A percentile compares a stretch with the other conserved stretches of the same genome.
Evolutionary conservation across 2,113 vertebrate species (phyloP).

Genomic region (Planiliza haematocheilus): DNA sequence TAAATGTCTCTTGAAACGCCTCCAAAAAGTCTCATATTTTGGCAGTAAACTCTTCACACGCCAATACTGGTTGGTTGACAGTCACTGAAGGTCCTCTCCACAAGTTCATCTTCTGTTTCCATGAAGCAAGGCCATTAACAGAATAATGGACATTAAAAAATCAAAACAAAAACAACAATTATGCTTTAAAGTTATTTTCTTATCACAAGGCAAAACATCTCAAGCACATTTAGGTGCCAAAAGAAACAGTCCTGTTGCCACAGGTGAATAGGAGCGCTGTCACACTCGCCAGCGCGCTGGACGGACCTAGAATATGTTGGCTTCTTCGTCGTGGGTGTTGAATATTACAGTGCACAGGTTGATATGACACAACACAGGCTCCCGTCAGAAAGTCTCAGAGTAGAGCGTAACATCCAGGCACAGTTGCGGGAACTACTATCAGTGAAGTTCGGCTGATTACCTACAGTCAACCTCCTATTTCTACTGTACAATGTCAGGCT

Average conservation of each 20-base stretch:
- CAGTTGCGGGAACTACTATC: constrained; percentile 67
- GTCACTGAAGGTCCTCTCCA: constrained; percentile 53
- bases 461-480: constrained; percentile 32
- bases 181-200: constrained; percentile 68
- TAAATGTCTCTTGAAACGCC: constrained; percentile 19
- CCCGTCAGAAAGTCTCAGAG: constrained; percentile 47
- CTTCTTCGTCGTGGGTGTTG: constrained; percentile 47
- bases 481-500: constrained; percentile 61
- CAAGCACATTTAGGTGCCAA: constrained; percentile 63
- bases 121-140: constrained; percentile 72
- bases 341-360: constrained; percentile 71
- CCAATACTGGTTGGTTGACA: constrained; percentile 32
- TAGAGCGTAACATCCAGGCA: constrained; percentile 65
- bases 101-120: constrained; percentile 59
- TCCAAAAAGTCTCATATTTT: constrained; percentile 31
- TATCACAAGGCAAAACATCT: constrained; percentile 79
- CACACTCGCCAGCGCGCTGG: constrained; percentile 37
- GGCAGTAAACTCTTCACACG: constrained; percentile 69
- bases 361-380: constrained; percentile 69
- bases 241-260: constrained; percentile 76
- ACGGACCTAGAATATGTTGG: constrained; percentile 56
- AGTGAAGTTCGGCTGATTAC: constrained; percentile 55
- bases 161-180: constrained; percentile 49
- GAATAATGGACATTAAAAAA: constrained; percentile 50
- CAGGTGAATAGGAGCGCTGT: constrained; percentile 59